Base-by-base conservation (phyloP, 92 coral and sea anemone genomes). In the Porites lobata region DNA sequence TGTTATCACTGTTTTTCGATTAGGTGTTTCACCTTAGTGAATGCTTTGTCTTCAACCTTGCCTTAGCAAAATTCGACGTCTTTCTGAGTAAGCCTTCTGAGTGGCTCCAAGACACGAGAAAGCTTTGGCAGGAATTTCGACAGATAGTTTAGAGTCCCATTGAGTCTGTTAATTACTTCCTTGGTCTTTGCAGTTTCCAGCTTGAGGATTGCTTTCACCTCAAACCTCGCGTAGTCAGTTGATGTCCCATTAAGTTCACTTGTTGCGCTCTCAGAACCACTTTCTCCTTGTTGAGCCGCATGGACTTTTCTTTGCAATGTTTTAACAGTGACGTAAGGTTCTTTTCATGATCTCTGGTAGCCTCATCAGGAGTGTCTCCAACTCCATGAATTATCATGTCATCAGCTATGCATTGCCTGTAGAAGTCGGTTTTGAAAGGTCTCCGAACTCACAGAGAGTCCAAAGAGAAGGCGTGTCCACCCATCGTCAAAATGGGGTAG, bases 321-420 rank as follows among this genome's bases (percentile, higher is more conserved):
- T 24, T 24, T 1, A 24, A 24, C 26, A 24, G 26, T 24, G 26
- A 24, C 26, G 26, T 24, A 24, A 24, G 26, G 26, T 24, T 24
- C 26, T 24, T 24, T 1, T 24, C 26, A 24, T 24, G 26, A 24
- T 24, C 26, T 24, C 26, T 24, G 26, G 18, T 22, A 24, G 68
- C 87, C 3, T 50, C 76, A 52, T 52, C 75, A 19, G 26, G 13
- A 32, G 75, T 38, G 83, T 86, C 90, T 0, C 90, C 88, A 75
- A 58, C 70, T 13, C 75, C 82, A 85, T 85, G 79, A 19, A 86
- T 17, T 32, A 70, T 43, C 38, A 86, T 71, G 80, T 86, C 90
- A 65, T 80, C 82, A 1, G 84, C 85, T 15, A 86, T 78, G 51
- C 84, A 87, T 85, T 69, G 86, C 90, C 56, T 87, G 90, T 2